These are phyloP conservation scores for Astreopora myriophthalma DNA, from an alignment of 64 coral and sea anemone species.

Conservation along the genomic window DNA sequence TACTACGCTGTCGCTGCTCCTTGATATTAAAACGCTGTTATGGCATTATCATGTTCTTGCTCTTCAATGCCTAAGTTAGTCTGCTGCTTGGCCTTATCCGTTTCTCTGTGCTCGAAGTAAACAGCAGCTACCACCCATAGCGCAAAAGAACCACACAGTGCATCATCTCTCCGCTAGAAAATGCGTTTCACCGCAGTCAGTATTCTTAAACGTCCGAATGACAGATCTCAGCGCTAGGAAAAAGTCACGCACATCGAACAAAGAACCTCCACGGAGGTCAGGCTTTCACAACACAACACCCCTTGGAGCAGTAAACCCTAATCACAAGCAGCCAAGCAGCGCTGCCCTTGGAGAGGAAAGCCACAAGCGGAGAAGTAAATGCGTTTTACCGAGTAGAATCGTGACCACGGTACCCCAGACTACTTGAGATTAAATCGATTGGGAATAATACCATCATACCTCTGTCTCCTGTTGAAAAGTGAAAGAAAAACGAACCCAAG, in stretches of 20 bases:
- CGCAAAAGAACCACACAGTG: not conserved
- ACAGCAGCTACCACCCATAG: constrained; percentile 33
- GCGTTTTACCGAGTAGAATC: not conserved
- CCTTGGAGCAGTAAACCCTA: not conserved
- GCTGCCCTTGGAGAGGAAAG: not conserved
- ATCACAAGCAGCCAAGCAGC: not conserved
- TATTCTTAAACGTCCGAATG: constrained; percentile 39
- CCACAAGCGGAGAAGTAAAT: not conserved
- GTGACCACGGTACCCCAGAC: not conserved
- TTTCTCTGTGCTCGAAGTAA: constrained; percentile 19
- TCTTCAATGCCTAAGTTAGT: not conserved
- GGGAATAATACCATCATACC: not conserved
- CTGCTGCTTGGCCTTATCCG: not conserved
- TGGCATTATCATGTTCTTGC: not conserved
- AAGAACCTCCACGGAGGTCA: not conserved
- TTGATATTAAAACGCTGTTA: not conserved
- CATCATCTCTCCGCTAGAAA: not conserved
- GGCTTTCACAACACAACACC: not conserved
- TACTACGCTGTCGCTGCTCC: not conserved
- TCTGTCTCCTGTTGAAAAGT: constrained; percentile 16
- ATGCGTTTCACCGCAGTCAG: constrained; percentile 9
- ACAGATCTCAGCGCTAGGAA: constrained; percentile 18
- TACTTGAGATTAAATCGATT: not conserved
- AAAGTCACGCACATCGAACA: constrained; percentile 10
- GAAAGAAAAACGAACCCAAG: not conserved